Evolutionary conservation across 2,888 invertebrate genomes (phyloP), one percentile per base, ranked within the genome.

Genomic region (Mythimna ferrago): DNA sequence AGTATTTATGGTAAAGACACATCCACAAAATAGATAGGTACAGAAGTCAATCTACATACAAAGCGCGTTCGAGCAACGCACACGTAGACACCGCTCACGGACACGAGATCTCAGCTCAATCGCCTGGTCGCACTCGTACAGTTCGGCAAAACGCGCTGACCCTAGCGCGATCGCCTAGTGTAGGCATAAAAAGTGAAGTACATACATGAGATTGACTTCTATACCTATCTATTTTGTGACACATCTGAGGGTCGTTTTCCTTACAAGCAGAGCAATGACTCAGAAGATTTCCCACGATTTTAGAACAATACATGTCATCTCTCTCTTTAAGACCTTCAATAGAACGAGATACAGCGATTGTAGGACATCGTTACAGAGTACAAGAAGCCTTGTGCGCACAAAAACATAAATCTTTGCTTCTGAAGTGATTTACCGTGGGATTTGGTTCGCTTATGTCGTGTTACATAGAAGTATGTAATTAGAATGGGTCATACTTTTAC

Each of bases 241-340:
- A 79, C 10, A 51, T 51, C 51, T 61, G 73, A 75, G 74, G 72
- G 78, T 75, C 79, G 66, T 77, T 85, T 88, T 89, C 83, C 85
- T 84, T 78, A 84, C 88, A 86, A 86, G 35, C 72, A 80, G 83
- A 85, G 82, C 74, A 83, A 85, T 94, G 93, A 93, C 87, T 93
- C 92, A 93, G 85, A 76, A 80, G 79, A 85, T 90, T 94, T 94
- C 94, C 90, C 94, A 94, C 92, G 92, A 81, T 74, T 79, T 19
- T 74, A 75, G 63, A 89, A 93, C 92, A 93, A 93, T 93, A 80
- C 78, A 60, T 75, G 75, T 71, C 58, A 70, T 73, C 48, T 88
- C 90, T 80, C 79, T 72, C 58, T 89, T 81, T 69, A 69, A 74
- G 82, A 48, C 68, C 71, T 66, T 48, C 16, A 38, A 51, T n/a